Base-by-base conservation (phyloP, 2,113 vertebrate genomes). In the Polypterus senegalus region DNA sequence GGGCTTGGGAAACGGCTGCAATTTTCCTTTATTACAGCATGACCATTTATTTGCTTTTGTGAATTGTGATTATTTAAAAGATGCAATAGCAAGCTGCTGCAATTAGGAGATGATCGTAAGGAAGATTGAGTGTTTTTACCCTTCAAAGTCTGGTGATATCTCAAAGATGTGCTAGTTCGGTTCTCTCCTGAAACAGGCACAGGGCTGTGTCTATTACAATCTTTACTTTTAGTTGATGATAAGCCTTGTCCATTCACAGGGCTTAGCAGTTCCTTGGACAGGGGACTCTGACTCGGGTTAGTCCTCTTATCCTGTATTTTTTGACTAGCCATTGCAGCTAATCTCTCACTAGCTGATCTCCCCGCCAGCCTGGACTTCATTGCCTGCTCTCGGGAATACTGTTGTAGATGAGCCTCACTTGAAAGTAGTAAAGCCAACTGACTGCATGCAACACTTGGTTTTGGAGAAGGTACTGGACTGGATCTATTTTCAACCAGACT, bases 381-480 rank as follows among this genome's bases (percentile, higher is more conserved):
- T 60, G 93, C 89, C 9, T 98, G 96, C 77, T 97, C 96, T 73
- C 92, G 86, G 60, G 94, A 97, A 75, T 98, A 98, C 76, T 98
- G 94, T 80, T 98, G 94, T 68, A 98, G 79, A 76, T 98, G 94
- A 62, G 94, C 94, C 75, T 98, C 96, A 5, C 96, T 98, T n/a
- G 96, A 98, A 51, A 98, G 88, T 49, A 98, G 82, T 52, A 98
- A 76, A 6, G 96, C 96, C 58, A 98, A 76, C 52, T 98, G 96
- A 78, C 96, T 98, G 72, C 96, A 98, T 4, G 94, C 94, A 44
- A 97, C 87, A 4, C 94, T 98, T 61, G 96, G 96, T 70, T 97
- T 97, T 3, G 96, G 96, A 0, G 94, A 97, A 59, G 91, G 81
- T 58, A 89, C 88, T 2, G 94, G 92, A 67, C 96, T 95, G 43